These are phyloP conservation scores for Coendou prehensilis DNA, from an alignment of 2,797 vertebrate genomes.

Conservation along the genomic window DNA sequence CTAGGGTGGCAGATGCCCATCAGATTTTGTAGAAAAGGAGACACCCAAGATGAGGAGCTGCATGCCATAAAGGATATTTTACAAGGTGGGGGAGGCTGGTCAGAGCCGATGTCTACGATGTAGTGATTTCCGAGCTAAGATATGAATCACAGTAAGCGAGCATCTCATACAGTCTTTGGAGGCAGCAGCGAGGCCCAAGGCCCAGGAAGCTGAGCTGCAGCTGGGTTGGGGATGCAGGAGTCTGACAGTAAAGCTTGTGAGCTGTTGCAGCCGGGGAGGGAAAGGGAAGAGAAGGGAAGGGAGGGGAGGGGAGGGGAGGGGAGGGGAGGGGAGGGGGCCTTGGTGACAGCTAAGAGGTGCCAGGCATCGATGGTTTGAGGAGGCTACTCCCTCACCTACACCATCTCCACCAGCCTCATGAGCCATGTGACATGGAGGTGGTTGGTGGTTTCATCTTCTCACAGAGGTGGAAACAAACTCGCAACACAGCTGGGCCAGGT, in stretches of 20 bases:
- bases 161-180: neutral
- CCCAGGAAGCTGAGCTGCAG: neutral
- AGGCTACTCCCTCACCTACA: neutral
- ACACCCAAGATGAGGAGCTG: neutral
- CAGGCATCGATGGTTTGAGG: neutral
- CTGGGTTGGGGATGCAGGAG: rapidly evolving
- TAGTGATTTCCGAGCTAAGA: neutral
- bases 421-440: neutral
- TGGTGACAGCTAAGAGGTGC: neutral
- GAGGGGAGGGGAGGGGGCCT: too few species aligned
- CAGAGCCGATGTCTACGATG: neutral
- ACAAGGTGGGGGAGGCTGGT: too few species aligned
- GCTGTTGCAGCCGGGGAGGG: neutral
- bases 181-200: neutral
- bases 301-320: too few species aligned
- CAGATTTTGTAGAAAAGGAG: neutral
- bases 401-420: neutral
- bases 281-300: too few species aligned
- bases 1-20: too few species aligned
- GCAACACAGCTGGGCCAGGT: neutral
- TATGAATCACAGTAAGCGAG: neutral
- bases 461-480: neutral
- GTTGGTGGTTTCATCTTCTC: neutral
- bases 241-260: neutral
- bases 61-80: neutral